A percentile compares a stretch with the other conserved stretches of the same genome.
phyloP scores from a whole-genome alignment of 2,797 vertebrate genomes.

The Sebastes oblongus region DNA sequence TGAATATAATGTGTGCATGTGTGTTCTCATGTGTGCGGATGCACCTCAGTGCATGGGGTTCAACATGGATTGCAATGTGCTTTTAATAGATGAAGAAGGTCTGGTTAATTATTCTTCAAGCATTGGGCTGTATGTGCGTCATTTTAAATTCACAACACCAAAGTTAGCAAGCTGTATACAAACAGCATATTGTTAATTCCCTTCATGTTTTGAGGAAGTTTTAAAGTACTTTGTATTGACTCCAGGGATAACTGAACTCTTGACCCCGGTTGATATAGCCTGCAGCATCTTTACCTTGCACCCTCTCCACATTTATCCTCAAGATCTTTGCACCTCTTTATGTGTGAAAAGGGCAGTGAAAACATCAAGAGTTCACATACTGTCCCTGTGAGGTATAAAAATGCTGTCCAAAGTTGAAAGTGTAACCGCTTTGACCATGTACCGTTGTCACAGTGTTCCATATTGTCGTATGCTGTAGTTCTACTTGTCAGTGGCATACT shows the following conservation, averaged over 20 bases:
- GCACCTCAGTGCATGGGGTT: background rate
- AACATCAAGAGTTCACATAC: background rate
- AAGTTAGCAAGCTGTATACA: background rate
- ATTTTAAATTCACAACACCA: background rate
- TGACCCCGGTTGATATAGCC: slow-evolving; percentile 12
- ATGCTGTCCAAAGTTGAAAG: background rate
- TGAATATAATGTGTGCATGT: background rate
- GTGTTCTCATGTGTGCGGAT: background rate
- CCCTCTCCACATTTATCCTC: background rate
- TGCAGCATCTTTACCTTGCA: slow-evolving; percentile 13
- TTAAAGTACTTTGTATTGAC: background rate
- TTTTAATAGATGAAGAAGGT: background rate
- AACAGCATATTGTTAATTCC: background rate
- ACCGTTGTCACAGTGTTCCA: background rate
- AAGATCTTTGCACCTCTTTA: slow-evolving; percentile 45
- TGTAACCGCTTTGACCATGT: background rate
- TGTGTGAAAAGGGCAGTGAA: slow-evolving; percentile 48
- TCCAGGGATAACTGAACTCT: slow-evolving; percentile 1
- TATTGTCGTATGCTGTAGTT: background rate
- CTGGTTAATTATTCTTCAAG: background rate
- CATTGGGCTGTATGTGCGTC: background rate
- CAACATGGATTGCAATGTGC: background rate
- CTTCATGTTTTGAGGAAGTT: background rate
- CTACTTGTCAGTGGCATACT: background rate
- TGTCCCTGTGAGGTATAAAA: slow-evolving; percentile 3